These are phyloP conservation scores for Alectura lathami DNA, from an alignment of 2,113 vertebrate species.

Conservation along the genomic window DNA sequence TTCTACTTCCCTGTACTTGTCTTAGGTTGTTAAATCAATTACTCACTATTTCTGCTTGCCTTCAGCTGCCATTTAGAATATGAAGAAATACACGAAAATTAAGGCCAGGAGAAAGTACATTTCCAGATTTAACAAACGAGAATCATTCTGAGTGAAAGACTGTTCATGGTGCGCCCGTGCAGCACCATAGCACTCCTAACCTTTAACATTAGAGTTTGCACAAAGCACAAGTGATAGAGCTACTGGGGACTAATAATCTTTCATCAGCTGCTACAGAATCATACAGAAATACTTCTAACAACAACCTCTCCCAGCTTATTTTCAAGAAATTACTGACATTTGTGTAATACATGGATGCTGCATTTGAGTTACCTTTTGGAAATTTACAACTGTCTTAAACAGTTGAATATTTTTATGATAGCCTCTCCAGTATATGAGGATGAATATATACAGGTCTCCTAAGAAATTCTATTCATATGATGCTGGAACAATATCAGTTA, in stretches of 20 bases:
- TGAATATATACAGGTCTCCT: background rate
- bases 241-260: constrained; percentile 41
- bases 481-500: background rate
- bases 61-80: constrained; percentile 72
- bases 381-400: background rate
- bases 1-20: constrained; percentile 77
- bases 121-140: constrained; percentile 67
- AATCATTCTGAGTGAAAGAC: constrained; percentile 60
- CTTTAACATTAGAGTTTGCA: constrained; percentile 37
- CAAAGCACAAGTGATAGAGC: constrained; percentile 19
- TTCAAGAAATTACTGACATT: constrained; percentile 12
- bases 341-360: background rate
- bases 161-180: background rate
- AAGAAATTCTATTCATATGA: background rate
- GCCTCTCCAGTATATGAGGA: background rate
- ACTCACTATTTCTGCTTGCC: constrained; percentile 69
- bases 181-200: background rate
- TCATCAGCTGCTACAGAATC: background rate
- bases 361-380: background rate
- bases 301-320: background rate
- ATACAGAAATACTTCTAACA: constrained; percentile 41
- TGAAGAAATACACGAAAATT: constrained; percentile 63
- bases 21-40: constrained; percentile 82
- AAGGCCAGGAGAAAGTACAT: constrained; percentile 58
- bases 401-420: background rate